Conservation (phyloP, 2,113 vertebrate genomes). For the Sapayoa aenigma region DNA sequence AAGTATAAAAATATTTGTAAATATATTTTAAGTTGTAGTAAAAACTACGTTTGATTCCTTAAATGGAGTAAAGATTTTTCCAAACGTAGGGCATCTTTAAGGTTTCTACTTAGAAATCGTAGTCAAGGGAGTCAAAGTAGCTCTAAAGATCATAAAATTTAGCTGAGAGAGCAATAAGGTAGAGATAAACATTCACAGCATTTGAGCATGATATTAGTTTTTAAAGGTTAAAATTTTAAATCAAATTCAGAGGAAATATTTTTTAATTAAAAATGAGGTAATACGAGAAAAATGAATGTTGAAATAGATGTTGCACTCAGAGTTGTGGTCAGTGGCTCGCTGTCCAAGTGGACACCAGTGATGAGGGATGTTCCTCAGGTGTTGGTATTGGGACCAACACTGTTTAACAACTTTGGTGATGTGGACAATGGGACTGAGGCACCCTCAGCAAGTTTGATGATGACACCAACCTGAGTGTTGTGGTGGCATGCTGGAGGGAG, state of each 20-base stretch:
- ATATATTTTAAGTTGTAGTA: background rate
- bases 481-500: background rate
- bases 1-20: background rate
- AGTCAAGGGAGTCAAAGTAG: background rate
- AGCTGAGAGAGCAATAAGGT: background rate
- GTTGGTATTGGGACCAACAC: background rate
- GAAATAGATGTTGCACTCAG: background rate
- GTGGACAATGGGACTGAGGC: background rate
- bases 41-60: background rate
- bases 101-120: background rate
- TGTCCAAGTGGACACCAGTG: too few species aligned
- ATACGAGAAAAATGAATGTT: background rate
- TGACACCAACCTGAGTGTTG: background rate
- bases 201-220: background rate
- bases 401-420: background rate
- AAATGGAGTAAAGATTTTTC: background rate
- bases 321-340: background rate
- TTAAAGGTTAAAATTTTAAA: slow-evolving; percentile 27
- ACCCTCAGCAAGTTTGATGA: background rate
- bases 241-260: background rate
- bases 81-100: background rate
- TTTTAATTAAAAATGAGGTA: background rate
- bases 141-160: background rate
- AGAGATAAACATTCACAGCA: background rate
- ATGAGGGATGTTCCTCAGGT: background rate